Evolutionary conservation across 2,797 vertebrate genomes (phyloP).

Genomic region (Nyctalus aviator): DNA sequence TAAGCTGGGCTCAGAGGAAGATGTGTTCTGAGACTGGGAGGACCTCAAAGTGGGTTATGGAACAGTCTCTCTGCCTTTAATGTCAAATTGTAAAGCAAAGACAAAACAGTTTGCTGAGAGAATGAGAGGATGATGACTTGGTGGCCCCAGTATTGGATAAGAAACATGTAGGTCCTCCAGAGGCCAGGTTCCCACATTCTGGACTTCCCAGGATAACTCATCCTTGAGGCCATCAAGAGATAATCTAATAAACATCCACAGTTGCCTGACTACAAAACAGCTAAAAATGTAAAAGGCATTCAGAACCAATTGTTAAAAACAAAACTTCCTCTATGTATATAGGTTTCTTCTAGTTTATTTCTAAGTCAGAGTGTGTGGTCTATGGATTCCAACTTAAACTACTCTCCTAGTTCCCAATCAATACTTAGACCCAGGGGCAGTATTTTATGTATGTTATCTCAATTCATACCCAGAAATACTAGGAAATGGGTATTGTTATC

Average conservation of each 20-base stretch:
- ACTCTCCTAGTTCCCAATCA: not conserved
- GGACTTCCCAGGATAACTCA: conserved; percentile 67
- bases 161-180: conserved; percentile 66
- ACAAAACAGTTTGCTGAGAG: conserved; percentile 72
- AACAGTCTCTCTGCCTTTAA: conserved; percentile 63
- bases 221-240: conserved; percentile 62
- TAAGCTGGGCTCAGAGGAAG: conserved; percentile 53
- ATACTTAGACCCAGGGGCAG: not conserved
- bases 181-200: conserved; percentile 76
- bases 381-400: not conserved
- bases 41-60: conserved; percentile 38
- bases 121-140: conserved; percentile 62
- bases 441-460: not conserved
- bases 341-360: conserved; percentile 53
- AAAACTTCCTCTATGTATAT: conserved; percentile 38
- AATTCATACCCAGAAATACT: not conserved
- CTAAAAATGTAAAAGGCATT: conserved; percentile 73
- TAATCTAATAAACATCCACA: conserved; percentile 79
- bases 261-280: conserved; percentile 76
- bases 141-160: conserved; percentile 64
- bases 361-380: conserved; percentile 23
- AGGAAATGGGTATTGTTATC: not conserved
- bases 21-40: conserved; percentile 36
- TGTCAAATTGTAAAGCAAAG: conserved; percentile 75
- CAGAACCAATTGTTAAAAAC: conserved; percentile 62